Evolutionary conservation across 2,113 vertebrate species (phyloP).

Genomic region (Prinia subflava): DNA sequence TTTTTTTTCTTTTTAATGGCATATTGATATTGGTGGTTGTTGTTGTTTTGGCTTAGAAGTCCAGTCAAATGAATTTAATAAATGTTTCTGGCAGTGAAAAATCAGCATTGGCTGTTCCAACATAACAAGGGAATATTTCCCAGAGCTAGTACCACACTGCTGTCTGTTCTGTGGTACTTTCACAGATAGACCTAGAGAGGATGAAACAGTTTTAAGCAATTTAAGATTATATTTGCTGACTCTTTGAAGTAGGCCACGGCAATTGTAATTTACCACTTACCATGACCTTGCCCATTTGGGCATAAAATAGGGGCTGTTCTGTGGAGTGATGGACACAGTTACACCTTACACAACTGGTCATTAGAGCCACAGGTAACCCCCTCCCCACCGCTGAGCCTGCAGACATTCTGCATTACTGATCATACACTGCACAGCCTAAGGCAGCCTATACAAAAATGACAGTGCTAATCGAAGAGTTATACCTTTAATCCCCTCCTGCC

Average conservation of each 20-base stretch:
- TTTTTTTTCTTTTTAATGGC: background rate
- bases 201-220: conserved; percentile 19
- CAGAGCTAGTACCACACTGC: background rate
- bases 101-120: conserved; percentile 44
- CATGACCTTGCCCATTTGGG: background rate
- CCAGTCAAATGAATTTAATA: conserved; percentile 44
- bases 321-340: background rate
- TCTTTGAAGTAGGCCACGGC: conserved; percentile 15
- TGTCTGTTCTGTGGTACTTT: background rate
- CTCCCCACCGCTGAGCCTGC: accelerated
- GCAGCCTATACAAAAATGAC: background rate
- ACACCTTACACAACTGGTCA: background rate
- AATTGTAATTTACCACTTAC: conserved; percentile 22
- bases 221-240: conserved; percentile 9
- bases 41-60: conserved; percentile 3
- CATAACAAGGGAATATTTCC: background rate
- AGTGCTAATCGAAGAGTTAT: background rate
- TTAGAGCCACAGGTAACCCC: background rate
- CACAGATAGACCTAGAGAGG: background rate
- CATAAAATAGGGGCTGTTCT: background rate
- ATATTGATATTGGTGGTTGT: conserved; percentile 12
- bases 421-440: background rate
- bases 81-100: conserved; percentile 36
- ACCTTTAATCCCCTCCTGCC: conserved; percentile 1
- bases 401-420: background rate